Evolutionary conservation across 2,113 vertebrate species (phyloP).

Genomic region (Oenanthe melanoleuca): DNA sequence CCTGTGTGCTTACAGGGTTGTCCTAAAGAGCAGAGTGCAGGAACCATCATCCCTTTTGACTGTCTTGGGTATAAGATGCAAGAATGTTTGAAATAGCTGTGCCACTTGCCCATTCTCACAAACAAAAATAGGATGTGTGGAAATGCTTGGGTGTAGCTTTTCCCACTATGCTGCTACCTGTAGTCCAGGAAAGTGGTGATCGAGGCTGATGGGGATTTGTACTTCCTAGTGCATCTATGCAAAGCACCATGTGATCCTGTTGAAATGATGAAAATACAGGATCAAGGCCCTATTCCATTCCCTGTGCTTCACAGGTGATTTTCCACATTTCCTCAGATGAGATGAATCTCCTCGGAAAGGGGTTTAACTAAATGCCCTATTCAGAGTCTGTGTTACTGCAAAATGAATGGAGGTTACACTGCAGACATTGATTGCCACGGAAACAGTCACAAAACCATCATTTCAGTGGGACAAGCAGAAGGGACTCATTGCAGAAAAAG

Average conservation of each 20-base stretch:
- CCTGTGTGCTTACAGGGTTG: background rate
- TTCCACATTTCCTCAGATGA: background rate
- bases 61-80: background rate
- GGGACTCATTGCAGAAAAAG: background rate
- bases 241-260: background rate
- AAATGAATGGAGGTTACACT: background rate
- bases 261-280: background rate
- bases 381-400: background rate
- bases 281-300: background rate
- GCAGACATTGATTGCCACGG: background rate
- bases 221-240: background rate
- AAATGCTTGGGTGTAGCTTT: background rate
- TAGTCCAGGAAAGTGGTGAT: background rate
- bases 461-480: background rate
- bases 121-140: background rate
- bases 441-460: background rate
- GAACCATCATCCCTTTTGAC: background rate
- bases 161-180: background rate
- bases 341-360: background rate
- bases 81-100: background rate
- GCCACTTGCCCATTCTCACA: background rate
- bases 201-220: background rate
- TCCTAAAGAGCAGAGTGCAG: background rate
- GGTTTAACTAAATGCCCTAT: background rate
- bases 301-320: background rate